Evolutionary conservation across 2,113 vertebrate genomes (phyloP).

Genomic region (Progne subis): DNA sequence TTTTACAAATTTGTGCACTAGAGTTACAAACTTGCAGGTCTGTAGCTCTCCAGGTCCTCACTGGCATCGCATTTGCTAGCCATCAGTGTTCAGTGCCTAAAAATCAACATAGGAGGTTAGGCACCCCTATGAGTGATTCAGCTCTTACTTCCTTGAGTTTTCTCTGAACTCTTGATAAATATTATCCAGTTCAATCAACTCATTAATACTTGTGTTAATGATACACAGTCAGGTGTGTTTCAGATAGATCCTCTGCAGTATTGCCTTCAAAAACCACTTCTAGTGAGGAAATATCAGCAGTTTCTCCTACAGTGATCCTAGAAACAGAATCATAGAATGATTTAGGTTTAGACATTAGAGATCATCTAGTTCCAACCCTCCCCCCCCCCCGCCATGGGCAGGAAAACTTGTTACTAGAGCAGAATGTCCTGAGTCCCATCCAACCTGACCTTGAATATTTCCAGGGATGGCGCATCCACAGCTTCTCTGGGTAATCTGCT

Average conservation of each 20-base stretch:
- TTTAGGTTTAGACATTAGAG: not conserved
- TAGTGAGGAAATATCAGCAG: not conserved
- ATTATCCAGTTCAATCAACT: not conserved
- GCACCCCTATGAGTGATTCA: not conserved
- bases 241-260: not conserved
- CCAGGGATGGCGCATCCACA: not conserved
- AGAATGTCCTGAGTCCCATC: not conserved
- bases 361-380: not conserved
- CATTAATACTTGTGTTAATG: not conserved
- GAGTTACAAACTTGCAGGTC: not conserved
- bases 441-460: not conserved
- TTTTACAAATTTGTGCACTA: not conserved
- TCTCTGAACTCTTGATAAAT: not conserved
- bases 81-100: not conserved
- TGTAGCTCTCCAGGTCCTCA: not conserved
- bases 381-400: not conserved
- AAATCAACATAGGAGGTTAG: not conserved
- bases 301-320: not conserved
- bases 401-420: fast-evolving
- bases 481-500: not conserved
- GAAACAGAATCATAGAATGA: not conserved
- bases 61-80: not conserved
- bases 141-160: not conserved
- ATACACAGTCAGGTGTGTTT: not conserved
- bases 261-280: not conserved